Conservation (phyloP, 2,797 vertebrate species). For the Australoheros facetus region DNA sequence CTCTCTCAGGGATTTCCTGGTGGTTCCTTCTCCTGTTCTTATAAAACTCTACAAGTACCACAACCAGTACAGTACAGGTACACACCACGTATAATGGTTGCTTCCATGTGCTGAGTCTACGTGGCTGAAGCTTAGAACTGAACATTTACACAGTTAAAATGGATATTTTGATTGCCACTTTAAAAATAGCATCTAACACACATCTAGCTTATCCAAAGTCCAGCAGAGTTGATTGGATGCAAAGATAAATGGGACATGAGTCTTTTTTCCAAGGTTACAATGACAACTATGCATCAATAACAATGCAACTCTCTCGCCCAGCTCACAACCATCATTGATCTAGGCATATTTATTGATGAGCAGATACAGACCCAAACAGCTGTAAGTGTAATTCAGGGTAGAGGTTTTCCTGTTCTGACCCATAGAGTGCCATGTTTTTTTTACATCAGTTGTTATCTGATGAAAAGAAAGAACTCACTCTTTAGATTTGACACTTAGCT, state of each 20-base stretch:
- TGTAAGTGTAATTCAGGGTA: constrained; percentile 26
- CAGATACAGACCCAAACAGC: constrained; percentile 18
- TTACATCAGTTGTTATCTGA: background rate
- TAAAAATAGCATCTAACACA: background rate
- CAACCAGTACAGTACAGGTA: constrained; percentile 91
- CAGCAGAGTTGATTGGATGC: background rate
- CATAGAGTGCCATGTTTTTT: background rate
- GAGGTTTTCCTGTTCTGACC: constrained; percentile 11
- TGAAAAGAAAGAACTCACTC: background rate
- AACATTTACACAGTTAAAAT: background rate
- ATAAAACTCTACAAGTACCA: constrained; percentile 97
- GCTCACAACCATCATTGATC: constrained; percentile 48
- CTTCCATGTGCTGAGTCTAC: background rate
- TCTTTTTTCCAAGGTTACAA: background rate
- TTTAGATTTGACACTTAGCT: background rate
- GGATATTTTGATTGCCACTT: background rate
- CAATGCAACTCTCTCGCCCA: background rate
- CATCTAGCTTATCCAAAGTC: background rate
- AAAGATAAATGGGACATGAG: constrained; percentile 1
- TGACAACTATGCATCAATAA: constrained; percentile 27
- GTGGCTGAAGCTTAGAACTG: background rate
- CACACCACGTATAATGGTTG: background rate
- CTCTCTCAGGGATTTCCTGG: constrained; percentile 92
- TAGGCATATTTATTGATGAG: background rate
- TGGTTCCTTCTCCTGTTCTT: constrained; percentile 94